These are phyloP conservation scores for Astropecten irregularis DNA, from an alignment of 53 echinoderm and acorn worm genomes.

Conservation along the genomic window DNA sequence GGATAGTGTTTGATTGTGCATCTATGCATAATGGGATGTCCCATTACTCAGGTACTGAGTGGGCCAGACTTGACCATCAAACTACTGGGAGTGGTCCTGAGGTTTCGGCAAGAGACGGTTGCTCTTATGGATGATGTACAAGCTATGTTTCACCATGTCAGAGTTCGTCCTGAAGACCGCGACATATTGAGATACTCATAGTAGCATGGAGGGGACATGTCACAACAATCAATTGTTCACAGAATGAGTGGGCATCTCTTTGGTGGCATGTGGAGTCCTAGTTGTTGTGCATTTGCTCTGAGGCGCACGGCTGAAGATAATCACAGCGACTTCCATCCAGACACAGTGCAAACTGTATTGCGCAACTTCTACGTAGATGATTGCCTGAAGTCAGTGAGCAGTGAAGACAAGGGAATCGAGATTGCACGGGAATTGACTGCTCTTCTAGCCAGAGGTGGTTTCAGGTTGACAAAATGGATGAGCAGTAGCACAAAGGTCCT, in stretches of 20 bases:
- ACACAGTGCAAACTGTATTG: constrained; percentile 38
- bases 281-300: too few species aligned
- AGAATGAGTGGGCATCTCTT: too few species aligned
- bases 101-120: constrained; percentile 63
- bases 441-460: too few species aligned
- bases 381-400: too few species aligned
- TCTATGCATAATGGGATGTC: constrained; percentile 6
- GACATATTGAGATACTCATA: neutral
- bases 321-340: too few species aligned
- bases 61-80: constrained; percentile 60
- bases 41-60: constrained; percentile 7
- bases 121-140: constrained; percentile 57
- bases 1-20: too few species aligned
- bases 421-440: constrained; percentile 20
- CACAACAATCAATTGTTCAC: too few species aligned
- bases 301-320: too few species aligned
- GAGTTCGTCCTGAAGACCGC: constrained; percentile 5
- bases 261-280: too few species aligned
- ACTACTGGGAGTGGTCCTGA: constrained; percentile 48
- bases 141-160: constrained; percentile 57
- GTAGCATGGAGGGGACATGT: too few species aligned
- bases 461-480: too few species aligned
- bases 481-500: too few species aligned
- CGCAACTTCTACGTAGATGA: constrained; percentile 66
- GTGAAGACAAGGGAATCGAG: constrained; percentile 47